Evolutionary conservation across 1,140 invertebrate species (phyloP).

Genomic region (Zaprionus vittiger): DNA sequence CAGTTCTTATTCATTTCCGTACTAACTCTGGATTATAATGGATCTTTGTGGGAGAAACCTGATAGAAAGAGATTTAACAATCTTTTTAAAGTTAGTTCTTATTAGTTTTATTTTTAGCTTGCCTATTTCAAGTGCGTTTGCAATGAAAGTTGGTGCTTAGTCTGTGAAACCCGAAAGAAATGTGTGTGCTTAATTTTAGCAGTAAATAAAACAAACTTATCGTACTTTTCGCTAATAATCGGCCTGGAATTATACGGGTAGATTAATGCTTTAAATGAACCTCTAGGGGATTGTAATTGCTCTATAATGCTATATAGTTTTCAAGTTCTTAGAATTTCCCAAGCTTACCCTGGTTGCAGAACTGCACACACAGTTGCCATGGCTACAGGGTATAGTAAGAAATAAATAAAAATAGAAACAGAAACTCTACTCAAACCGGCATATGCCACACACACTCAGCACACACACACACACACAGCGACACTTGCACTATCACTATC

Average conservation of each 20-base stretch:
- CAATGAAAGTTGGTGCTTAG: background rate
- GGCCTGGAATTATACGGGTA: too few relatives aligned
- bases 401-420: constrained; percentile 25
- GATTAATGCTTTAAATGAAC: background rate
- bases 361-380: background rate
- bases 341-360: background rate
- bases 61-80: too few relatives aligned
- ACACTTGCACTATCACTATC: constrained; percentile 33
- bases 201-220: background rate
- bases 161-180: background rate
- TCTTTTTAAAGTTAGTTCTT: too few relatives aligned
- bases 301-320: background rate
- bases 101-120: too few relatives aligned
- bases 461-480: constrained; percentile 11
- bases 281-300: background rate
- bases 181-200: background rate
- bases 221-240: too few relatives aligned
- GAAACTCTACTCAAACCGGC: constrained; percentile 34
- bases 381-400: constrained; percentile 12
- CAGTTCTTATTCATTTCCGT: too few relatives aligned
- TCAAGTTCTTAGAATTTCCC: background rate
- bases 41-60: too few relatives aligned
- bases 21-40: too few relatives aligned
- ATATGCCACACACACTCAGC: constrained; percentile 41
- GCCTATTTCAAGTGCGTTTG: too few relatives aligned